These are phyloP conservation scores for Aptenodytes patagonicus DNA, from an alignment of 2,113 vertebrate species.

Conservation along the genomic window DNA sequence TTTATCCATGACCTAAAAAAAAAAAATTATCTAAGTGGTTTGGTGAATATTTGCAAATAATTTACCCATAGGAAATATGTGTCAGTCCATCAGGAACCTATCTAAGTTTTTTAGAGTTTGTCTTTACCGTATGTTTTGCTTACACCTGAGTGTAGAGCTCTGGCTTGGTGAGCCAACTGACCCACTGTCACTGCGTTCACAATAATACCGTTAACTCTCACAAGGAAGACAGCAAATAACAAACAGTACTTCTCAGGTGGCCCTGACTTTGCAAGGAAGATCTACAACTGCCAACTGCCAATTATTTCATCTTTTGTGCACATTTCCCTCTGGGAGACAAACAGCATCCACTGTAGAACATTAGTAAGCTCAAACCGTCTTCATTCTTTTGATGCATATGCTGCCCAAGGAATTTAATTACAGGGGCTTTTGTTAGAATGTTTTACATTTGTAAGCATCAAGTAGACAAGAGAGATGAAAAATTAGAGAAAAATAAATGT, in stretches of 20 bases:
- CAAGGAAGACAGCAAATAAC: neutral
- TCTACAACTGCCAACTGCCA: neutral
- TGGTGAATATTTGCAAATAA: neutral
- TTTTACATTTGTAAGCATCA: neutral
- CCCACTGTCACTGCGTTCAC: neutral
- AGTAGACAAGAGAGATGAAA: neutral
- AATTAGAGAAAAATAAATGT: neutral
- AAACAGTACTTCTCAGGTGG: neutral
- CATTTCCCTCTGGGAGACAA: neutral
- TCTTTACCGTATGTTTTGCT: neutral
- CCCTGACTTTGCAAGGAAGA: neutral
- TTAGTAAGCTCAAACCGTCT: neutral
- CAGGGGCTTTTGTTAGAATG: neutral
- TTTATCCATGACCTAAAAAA: neutral
- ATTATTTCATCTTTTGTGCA: neutral
- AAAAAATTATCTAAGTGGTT: neutral
- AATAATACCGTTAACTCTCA: neutral
- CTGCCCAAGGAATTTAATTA: neutral
- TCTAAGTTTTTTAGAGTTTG: neutral
- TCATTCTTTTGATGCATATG: neutral
- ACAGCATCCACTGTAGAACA: neutral
- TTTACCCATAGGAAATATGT: neutral
- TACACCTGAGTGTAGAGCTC: neutral
- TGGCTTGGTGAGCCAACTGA: neutral
- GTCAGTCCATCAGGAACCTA: neutral